Evolutionary conservation across 2,113 vertebrate genomes (phyloP).

Genomic region (Triplophysa dalaica): DNA sequence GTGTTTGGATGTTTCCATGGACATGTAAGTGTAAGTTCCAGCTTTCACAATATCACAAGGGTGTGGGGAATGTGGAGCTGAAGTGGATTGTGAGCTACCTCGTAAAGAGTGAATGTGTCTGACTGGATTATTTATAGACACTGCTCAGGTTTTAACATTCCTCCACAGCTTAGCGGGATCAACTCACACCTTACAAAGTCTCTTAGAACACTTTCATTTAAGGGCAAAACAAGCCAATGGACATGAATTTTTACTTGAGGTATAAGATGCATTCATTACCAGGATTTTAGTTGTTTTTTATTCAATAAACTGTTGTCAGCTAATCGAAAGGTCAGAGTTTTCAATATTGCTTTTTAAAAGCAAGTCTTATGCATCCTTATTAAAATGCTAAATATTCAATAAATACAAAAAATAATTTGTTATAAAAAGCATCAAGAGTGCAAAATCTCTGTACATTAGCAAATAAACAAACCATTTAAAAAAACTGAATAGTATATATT

Average conservation of each 20-base stretch:
- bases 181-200: slow-evolving; percentile 35
- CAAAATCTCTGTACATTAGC: background rate
- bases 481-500: too few species aligned
- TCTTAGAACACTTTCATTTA: slow-evolving; percentile 15
- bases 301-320: slow-evolving; percentile 42
- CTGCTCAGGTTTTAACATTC: slow-evolving; percentile 52
- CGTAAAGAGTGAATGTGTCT: slow-evolving; percentile 42
- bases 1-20: slow-evolving; percentile 45
- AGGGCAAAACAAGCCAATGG: background rate
- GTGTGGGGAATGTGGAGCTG: slow-evolving; percentile 47
- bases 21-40: slow-evolving; percentile 40
- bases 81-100: slow-evolving; percentile 11
- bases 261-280: slow-evolving; percentile 54
- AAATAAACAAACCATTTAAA: slow-evolving; percentile 5
- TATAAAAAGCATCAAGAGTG: background rate
- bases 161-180: slow-evolving; percentile 41
- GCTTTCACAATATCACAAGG: slow-evolving; percentile 43
- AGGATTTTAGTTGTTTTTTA: slow-evolving; percentile 58
- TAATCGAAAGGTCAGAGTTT: background rate
- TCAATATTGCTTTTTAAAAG: slow-evolving; percentile 4
- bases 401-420: background rate
- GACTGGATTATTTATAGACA: slow-evolving; percentile 49
- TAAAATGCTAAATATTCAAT: background rate
- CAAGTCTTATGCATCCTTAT: slow-evolving; percentile 1
- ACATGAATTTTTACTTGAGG: background rate